These are phyloP conservation scores for Noctua fimbriata DNA, from an alignment of 2,888 invertebrate genomes.

Conservation along the genomic window DNA sequence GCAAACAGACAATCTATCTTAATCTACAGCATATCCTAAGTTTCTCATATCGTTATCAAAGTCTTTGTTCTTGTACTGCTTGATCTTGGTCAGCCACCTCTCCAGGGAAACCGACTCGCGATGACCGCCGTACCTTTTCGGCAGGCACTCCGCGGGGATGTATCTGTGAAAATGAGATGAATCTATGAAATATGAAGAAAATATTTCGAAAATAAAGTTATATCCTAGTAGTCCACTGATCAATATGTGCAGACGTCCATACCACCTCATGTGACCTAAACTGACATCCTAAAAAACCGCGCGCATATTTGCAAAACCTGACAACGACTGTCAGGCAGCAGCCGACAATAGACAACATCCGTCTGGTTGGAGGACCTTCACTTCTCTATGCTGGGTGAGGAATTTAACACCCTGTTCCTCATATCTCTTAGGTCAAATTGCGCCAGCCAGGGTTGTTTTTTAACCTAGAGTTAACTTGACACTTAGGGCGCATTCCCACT, in stretches of 20 bases:
- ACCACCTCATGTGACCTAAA: not conserved
- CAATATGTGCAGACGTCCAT: not conserved
- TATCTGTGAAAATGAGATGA: slow-evolving; percentile 71
- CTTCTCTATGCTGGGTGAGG: not conserved
- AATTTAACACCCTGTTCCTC: not conserved
- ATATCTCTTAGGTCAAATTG: not conserved
- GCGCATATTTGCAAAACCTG: not conserved
- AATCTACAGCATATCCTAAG: slow-evolving; percentile 81
- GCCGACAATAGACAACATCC: not conserved
- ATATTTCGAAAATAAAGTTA: not conserved
- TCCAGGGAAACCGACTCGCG: slow-evolving; percentile 78
- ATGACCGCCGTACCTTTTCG: slow-evolving; percentile 83
- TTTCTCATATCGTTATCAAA: slow-evolving; percentile 83
- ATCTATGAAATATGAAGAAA: not conserved
- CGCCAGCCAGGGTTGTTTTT: not conserved
- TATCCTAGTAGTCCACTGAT: not conserved
- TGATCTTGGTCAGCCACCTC: slow-evolving; percentile 84
- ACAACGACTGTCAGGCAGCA: not conserved
- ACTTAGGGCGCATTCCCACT: not conserved
- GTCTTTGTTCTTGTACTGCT: slow-evolving; percentile 82
- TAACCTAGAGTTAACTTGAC: not conserved
- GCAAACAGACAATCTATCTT: slow-evolving; percentile 10
- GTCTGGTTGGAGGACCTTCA: not conserved
- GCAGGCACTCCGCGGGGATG: slow-evolving; percentile 84
- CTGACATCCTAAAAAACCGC: not conserved